Evolutionary conservation across 2,113 vertebrate species (phyloP).

Genomic region (Hyla sarda): DNA sequence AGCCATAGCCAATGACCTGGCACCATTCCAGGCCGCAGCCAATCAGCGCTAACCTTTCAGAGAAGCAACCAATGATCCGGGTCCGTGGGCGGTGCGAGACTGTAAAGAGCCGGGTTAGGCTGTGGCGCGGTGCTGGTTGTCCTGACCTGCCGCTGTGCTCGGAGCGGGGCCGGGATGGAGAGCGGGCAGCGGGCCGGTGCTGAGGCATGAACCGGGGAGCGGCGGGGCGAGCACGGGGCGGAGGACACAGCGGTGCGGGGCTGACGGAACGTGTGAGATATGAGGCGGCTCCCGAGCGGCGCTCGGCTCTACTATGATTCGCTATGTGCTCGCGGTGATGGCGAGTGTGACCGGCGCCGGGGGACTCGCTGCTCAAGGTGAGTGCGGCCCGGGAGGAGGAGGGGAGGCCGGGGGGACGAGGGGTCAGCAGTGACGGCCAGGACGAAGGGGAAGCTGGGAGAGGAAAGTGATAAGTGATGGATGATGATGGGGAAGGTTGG

Average conservation of each 20-base stretch:
- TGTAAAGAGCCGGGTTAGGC: conserved; percentile 81
- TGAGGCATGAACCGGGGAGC: conserved; percentile 72
- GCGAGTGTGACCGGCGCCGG: conserved; percentile 97
- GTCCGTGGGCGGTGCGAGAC: conserved; percentile 70
- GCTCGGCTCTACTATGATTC: conserved; percentile 87
- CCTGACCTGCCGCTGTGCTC: conserved; percentile 56
- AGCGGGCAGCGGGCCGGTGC: conserved; percentile 71
- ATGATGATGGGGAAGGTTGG: not conserved
- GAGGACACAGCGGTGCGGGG: conserved; percentile 62
- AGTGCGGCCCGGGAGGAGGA: conserved; percentile 70
- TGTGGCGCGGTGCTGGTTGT: conserved; percentile 77
- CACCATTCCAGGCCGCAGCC: conserved; percentile 60
- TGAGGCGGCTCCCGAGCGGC: conserved; percentile 81
- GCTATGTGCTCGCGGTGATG: conserved; percentile 99
- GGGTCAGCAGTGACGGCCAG: not conserved
- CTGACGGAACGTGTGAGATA: conserved; percentile 83
- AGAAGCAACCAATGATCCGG: conserved; percentile 66
- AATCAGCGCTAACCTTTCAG: conserved; percentile 74
- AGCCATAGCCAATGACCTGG: not conserved
- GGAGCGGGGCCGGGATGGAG: conserved; percentile 80
- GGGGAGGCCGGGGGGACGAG: not conserved
- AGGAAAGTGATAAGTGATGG: no score
- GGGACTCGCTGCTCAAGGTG: conserved; percentile 97
- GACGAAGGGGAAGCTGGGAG: not conserved
- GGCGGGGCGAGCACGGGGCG: conserved; percentile 70